Conservation (phyloP, 2,888 invertebrate genomes). For the Drosophila maculinotata region DNA sequence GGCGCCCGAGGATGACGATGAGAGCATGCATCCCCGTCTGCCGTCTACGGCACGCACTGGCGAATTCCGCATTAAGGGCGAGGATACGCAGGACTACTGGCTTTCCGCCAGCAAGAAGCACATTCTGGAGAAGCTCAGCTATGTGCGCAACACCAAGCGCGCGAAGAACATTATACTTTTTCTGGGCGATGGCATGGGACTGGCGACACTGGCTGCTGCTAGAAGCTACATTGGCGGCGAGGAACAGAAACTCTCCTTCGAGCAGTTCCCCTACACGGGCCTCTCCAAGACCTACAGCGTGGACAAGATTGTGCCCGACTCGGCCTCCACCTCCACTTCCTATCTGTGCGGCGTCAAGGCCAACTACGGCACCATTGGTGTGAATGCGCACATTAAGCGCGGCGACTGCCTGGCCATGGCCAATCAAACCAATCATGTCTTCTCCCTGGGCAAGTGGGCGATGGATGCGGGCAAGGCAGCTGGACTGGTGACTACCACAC, state of each 20-base stretch:
- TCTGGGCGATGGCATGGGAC: conserved; percentile 95
- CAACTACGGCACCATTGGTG: conserved; percentile 91
- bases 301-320: conserved; percentile 92
- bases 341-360: conserved; percentile 92
- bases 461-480: conserved; percentile 88
- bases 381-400: conserved; percentile 88
- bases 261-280: conserved; percentile 91
- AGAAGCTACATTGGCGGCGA: conserved; percentile 92
- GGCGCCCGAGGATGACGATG: conserved; percentile 25
- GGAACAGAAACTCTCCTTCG: conserved; percentile 89
- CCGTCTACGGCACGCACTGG: background rate
- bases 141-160: conserved; percentile 83
- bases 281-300: conserved; percentile 91
- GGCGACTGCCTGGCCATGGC: conserved; percentile 88
- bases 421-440: conserved; percentile 87
- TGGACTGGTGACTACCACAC: conserved; percentile 90
- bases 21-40: conserved; percentile 74
- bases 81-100: conserved; percentile 72
- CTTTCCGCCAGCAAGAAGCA: conserved; percentile 62
- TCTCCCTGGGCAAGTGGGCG: conserved; percentile 90
- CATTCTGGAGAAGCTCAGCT: conserved; percentile 72
- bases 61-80: conserved; percentile 25
- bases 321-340: conserved; percentile 93
- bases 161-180: conserved; percentile 93
- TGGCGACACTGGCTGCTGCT: conserved; percentile 92